Evolutionary conservation across 2,797 vertebrate species (phyloP), one percentile per base, ranked within the genome.

Genomic region (Liasis olivaceus): DNA sequence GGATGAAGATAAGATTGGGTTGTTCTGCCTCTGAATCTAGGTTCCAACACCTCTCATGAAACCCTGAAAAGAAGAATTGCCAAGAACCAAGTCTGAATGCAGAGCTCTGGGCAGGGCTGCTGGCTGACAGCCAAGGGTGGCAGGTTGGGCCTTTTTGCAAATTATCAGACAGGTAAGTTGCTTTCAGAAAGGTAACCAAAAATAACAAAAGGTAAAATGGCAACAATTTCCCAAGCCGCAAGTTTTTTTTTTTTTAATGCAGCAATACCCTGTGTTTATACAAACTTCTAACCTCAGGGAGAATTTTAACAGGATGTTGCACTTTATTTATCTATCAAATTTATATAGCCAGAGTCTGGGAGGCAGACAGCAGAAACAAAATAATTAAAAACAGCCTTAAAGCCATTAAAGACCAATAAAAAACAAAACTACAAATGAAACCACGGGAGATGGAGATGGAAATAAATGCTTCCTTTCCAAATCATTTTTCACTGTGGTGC

Each of bases 171-270:
- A 66, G 47, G 5, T 56, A 59, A 77, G 31, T 22, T 36, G 54
- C 54, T 58, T 89, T 77, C 3, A 8, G 36, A 58, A 89, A 66
- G 15, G 26, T 51, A 42, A 81, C 59, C 42, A 90, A 90, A 85
- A 90, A 90, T 11, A 85, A 85, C 77, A 85, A 54, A n/a, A 62
- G 47, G 54, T n/a, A 14, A 85, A 90, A 64, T 85, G 81, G 77
- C 60, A 90, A 85, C 89, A 62, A 31, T 85, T 90, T 54, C 89
- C 59, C 58, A 90, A 63, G 77, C 24, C 7, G 1, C 13, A 36
- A 77, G 9, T 4, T 63, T 60, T n/a, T 22, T 31, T 31, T 36
- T 87, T 86, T 66, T 1, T 0, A 2, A 3, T 6, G 4, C 26
- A 20, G 42, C 11, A 1, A 31, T 90, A 85, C 2, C 77, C 36